Conservation (phyloP, 1,140 invertebrate species). For the Tribolium madens region DNA sequence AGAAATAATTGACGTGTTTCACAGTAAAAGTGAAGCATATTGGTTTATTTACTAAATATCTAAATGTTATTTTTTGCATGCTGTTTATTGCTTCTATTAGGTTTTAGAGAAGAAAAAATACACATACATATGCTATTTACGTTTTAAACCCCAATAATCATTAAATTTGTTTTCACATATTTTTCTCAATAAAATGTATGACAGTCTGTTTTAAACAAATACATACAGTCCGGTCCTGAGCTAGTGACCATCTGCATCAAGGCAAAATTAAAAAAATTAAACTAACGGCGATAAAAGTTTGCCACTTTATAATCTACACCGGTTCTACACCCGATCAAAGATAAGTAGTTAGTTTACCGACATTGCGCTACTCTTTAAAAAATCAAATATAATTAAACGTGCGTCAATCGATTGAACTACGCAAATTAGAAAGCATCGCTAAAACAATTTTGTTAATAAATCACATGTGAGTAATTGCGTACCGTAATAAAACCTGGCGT, state of each 20-base stretch:
- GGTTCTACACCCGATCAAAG: not conserved
- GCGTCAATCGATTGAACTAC: not conserved
- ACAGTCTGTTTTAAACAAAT: not conserved
- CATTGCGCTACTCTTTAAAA: not conserved
- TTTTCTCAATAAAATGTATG: no score
- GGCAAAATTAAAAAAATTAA: not conserved
- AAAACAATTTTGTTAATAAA: slow-evolving; percentile 32
- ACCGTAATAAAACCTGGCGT: slow-evolving; percentile 10
- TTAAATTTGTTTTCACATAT: not conserved
- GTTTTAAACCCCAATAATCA: not conserved
- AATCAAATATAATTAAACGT: not conserved
- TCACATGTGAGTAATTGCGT: slow-evolving; percentile 18
- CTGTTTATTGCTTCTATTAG: slow-evolving; percentile 27
- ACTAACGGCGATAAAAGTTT: no score
- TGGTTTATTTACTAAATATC: slow-evolving; percentile 22
- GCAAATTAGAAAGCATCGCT: slow-evolving; percentile 29
- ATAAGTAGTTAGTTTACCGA: not conserved
- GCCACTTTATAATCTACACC: no score
- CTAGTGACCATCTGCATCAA: not conserved
- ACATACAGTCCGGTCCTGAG: not conserved
- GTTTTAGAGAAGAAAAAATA: slow-evolving; percentile 6
- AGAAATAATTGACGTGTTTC: slow-evolving; percentile 17
- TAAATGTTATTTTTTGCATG: slow-evolving; percentile 18
- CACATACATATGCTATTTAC: not conserved
- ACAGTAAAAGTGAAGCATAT: slow-evolving; percentile 2